Evolutionary conservation across 2,797 vertebrate genomes (phyloP).

Genomic region (Myotis myotis): DNA sequence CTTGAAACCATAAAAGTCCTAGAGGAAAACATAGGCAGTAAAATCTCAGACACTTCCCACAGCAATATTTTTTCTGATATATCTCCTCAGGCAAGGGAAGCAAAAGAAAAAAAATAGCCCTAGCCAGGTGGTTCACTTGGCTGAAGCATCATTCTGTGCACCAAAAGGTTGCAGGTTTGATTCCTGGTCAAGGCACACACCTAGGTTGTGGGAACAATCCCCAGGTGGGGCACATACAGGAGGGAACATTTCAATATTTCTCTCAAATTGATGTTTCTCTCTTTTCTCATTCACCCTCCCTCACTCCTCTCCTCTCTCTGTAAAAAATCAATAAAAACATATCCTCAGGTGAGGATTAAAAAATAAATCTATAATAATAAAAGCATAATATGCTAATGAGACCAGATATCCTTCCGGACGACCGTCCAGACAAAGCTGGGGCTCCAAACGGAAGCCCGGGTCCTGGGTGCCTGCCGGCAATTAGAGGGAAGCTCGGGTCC

Average conservation of each 20-base stretch:
- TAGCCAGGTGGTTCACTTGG: not conserved
- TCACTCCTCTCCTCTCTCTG: not conserved
- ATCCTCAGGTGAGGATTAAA: not conserved
- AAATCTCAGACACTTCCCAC: not conserved
- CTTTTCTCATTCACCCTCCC: not conserved
- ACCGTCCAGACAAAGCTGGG: not conserved
- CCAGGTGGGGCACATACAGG: not conserved
- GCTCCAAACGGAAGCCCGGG: no score
- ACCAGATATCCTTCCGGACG: no score
- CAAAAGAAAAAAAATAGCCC: not conserved
- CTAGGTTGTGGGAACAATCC: not conserved
- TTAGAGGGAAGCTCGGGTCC: no score
- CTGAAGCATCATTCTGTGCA: not conserved
- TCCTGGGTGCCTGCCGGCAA: no score
- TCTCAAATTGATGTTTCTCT: not conserved
- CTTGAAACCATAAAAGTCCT: not conserved
- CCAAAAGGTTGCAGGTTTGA: not conserved
- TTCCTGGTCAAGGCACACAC: not conserved
- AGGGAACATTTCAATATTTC: not conserved
- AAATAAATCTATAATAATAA: not conserved
- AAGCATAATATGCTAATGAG: no score
- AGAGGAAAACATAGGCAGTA: not conserved
- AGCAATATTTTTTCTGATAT: not conserved
- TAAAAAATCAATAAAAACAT: not conserved
- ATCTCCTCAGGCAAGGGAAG: not conserved